Evolutionary conservation across 2,797 vertebrate genomes (phyloP).

Genomic region (Gastrophryne carolinensis): DNA sequence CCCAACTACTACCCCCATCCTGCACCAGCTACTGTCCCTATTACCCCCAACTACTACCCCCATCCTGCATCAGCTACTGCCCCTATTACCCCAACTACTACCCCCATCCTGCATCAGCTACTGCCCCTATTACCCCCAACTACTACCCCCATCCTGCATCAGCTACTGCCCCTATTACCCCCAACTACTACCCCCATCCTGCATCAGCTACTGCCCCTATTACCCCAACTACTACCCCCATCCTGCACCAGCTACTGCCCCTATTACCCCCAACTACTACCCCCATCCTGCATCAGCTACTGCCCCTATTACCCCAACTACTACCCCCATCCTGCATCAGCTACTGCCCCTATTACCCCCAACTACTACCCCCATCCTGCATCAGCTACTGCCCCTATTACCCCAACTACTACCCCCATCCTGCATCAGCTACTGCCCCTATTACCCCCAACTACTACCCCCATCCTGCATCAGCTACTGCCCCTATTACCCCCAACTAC

Average conservation of each 20-base stretch:
- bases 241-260: no score
- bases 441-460: neutral
- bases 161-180: neutral
- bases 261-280: neutral
- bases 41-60: neutral
- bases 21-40: accelerated
- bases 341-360: neutral
- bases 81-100: neutral
- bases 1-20: neutral
- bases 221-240: no score
- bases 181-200: neutral
- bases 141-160: no score
- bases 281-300: no score
- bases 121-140: neutral
- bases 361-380: neutral
- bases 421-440: accelerated
- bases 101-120: no score
- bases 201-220: neutral
- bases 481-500: neutral
- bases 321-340: no score
- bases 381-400: neutral
- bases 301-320: neutral
- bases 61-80: accelerated
- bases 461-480: no score
- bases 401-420: neutral